Conservation (phyloP, 23 tunicate genomes). For the Halocynthia aurantium region DNA sequence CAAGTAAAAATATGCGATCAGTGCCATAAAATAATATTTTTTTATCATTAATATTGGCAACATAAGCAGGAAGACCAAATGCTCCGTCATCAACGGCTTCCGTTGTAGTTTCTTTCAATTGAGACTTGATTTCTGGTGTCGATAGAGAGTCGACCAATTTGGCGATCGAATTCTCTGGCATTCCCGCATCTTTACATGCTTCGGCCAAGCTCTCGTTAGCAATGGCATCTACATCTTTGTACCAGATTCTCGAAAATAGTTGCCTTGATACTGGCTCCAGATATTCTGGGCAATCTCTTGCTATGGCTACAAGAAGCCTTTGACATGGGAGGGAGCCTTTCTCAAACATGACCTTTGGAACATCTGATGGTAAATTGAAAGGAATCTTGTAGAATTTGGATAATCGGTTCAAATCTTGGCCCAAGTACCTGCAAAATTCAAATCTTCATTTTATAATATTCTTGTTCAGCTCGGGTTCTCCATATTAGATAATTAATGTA, state of each 20-base stretch:
- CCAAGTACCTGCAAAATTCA: slow-evolving; percentile 41
- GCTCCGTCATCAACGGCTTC: slow-evolving; percentile 65
- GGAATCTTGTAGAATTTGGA: slow-evolving; percentile 55
- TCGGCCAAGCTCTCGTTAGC: slow-evolving; percentile 26
- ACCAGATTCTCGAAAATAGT: slow-evolving; percentile 50
- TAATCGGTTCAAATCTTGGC: slow-evolving; percentile 49
- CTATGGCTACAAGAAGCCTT: slow-evolving; percentile 49
- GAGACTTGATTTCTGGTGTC: slow-evolving; percentile 20
- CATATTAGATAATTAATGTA: not conserved
- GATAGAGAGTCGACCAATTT: slow-evolving; percentile 11
- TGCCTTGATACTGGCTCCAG: slow-evolving; percentile 48
- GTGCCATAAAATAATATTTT: slow-evolving; percentile 76
- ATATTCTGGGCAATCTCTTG: slow-evolving; percentile 31
- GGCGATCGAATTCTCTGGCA: slow-evolving; percentile 24
- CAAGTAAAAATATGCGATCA: slow-evolving; percentile 71
- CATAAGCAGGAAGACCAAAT: slow-evolving; percentile 89
- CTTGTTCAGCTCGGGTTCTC: not conserved
- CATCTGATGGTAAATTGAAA: slow-evolving; percentile 57
- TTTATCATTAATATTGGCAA: slow-evolving; percentile 53
- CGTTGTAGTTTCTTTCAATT: slow-evolving; percentile 27
- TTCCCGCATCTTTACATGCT: slow-evolving; percentile 47
- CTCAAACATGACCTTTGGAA: slow-evolving; percentile 42
- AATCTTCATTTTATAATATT: not conserved
- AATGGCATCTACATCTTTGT: slow-evolving; percentile 51
- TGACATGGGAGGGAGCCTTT: slow-evolving; percentile 72